A percentile compares a stretch with the other conserved stretches of the same genome.
phyloP scores from a whole-genome alignment of 2,888 invertebrate species.

The Hipparchia sbordonii region DNA sequence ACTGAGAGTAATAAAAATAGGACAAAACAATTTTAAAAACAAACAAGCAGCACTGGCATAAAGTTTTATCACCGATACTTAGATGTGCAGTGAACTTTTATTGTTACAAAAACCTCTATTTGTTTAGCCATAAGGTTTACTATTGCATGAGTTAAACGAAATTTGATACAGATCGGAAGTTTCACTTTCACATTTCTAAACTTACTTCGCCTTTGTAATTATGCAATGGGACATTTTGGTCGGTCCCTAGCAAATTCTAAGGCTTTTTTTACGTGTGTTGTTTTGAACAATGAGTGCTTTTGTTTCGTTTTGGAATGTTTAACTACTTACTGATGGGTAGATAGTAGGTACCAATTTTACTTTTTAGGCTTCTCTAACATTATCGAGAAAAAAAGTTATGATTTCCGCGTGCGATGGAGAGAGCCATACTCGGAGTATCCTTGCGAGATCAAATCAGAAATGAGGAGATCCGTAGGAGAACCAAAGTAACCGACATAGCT shows the following conservation, averaged over 20 bases:
- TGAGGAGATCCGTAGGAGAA: too few relatives aligned
- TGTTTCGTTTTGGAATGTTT: slow-evolving; percentile 26
- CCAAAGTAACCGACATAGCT: too few relatives aligned
- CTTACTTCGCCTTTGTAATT: slow-evolving; percentile 42
- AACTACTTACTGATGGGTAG: slow-evolving; percentile 27
- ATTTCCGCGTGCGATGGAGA: too few relatives aligned
- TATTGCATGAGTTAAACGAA: slow-evolving; percentile 15
- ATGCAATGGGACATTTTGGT: slow-evolving; percentile 44
- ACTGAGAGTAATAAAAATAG: slow-evolving; percentile 51
- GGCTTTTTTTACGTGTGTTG: slow-evolving; percentile 20
- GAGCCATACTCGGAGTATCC: too few relatives aligned
- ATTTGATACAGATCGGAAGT: slow-evolving; percentile 29
- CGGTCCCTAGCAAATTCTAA: slow-evolving; percentile 35
- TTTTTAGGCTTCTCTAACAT: too few relatives aligned
- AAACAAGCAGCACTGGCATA: slow-evolving; percentile 57
- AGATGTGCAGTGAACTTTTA: slow-evolving; percentile 28
- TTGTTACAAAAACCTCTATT: neutral
- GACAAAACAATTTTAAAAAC: slow-evolving; percentile 49
- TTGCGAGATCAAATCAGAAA: too few relatives aligned
- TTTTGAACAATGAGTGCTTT: slow-evolving; percentile 29
- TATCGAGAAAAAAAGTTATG: neutral
- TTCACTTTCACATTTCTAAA: slow-evolving; percentile 69
- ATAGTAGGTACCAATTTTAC: neutral
- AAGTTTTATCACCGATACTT: slow-evolving; percentile 49
- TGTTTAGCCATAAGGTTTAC: neutral